These are phyloP conservation scores for Pangasius djambal DNA, from an alignment of 2,797 vertebrate species.

Conservation along the genomic window DNA sequence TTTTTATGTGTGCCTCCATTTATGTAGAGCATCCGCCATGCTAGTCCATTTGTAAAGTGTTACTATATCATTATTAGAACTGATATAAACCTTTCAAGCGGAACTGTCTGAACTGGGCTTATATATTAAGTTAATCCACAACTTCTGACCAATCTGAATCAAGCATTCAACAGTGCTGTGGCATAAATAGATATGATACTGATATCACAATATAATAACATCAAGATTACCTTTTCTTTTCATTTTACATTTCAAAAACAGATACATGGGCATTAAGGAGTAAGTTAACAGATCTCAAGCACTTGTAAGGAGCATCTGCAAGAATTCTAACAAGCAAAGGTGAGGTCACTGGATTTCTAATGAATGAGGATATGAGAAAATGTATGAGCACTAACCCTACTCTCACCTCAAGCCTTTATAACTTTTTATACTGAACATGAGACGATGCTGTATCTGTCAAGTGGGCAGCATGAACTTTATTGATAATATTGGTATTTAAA, in stretches of 20 bases:
- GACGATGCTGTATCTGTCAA: not conserved
- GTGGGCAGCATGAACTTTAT: not conserved
- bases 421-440: not conserved
- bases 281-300: not conserved
- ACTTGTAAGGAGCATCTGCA: not conserved
- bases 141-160: not conserved
- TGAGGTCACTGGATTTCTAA: not conserved
- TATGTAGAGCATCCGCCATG: not conserved
- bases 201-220: not conserved
- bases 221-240: not conserved
- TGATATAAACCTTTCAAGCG: not conserved
- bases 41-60: not conserved
- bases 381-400: not conserved
- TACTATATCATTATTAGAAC: not conserved
- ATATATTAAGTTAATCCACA: not conserved
- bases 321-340: not conserved
- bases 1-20: not conserved
- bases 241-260: not conserved
- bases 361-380: not conserved
- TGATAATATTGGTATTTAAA: not conserved
- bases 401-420: not conserved
- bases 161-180: not conserved
- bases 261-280: too few species aligned
- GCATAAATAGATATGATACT: not conserved
- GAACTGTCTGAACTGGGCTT: not conserved